Conservation (phyloP, 2,888 invertebrate genomes). For the Phortica magna region DNA sequence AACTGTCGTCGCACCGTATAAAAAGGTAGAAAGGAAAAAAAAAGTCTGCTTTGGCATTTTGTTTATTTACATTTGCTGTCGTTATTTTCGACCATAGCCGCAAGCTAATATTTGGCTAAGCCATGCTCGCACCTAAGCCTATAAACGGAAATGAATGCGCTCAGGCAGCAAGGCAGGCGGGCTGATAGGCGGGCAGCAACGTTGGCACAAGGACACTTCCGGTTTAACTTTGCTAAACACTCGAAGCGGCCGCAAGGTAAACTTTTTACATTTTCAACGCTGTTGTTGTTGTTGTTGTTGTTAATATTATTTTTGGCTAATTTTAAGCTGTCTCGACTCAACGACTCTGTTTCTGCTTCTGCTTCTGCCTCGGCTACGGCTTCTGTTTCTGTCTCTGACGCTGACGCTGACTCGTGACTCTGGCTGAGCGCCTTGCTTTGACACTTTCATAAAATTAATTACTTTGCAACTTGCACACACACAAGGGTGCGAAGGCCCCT, state of each 20-base stretch:
- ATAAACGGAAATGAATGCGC: background rate
- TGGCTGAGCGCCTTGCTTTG: conserved; percentile 48
- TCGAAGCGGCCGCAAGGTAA: conserved; percentile 4
- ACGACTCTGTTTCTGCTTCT: too few species aligned
- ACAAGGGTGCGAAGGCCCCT: background rate
- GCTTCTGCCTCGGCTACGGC: background rate
- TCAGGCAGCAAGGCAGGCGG: background rate
- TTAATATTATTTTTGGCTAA: conserved; percentile 25
- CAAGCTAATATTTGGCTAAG: conserved; percentile 35
- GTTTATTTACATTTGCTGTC: conserved; percentile 24
- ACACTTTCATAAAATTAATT: conserved; percentile 67
- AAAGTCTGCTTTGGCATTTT: background rate
- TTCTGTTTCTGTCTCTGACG: background rate
- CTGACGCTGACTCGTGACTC: too few species aligned
- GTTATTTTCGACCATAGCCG: conserved; percentile 7
- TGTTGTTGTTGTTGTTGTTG: background rate
- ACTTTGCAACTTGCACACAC: conserved; percentile 52
- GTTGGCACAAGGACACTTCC: background rate
- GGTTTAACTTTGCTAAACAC: background rate
- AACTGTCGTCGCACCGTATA: background rate
- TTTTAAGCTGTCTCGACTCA: background rate
- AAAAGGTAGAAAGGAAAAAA: too few species aligned
- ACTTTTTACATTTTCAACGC: conserved; percentile 3
- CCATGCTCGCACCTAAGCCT: background rate
- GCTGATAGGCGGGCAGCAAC: too few species aligned